Conservation (phyloP, 2,888 invertebrate genomes). For the Cylindroiulus punctatus region DNA sequence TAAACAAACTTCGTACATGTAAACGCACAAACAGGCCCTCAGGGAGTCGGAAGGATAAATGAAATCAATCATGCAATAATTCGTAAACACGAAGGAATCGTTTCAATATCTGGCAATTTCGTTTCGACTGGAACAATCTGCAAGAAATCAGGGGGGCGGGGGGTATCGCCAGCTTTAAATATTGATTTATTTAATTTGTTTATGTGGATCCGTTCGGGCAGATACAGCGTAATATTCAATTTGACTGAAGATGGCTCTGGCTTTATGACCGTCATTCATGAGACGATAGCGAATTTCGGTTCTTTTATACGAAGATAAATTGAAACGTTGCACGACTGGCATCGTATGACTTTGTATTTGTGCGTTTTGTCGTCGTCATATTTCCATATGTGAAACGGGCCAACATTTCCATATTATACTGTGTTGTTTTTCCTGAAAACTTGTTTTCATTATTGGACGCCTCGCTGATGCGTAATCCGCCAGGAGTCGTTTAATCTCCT, state of each 20-base stretch:
- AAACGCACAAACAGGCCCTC: neutral
- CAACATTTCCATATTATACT: neutral
- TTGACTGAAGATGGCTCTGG: neutral
- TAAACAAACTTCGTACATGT: no score
- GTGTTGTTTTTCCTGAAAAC: neutral
- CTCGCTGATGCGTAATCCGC: slow-evolving; percentile 9
- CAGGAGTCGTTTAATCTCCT: slow-evolving; percentile 9
- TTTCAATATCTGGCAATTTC: neutral
- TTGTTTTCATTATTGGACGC: neutral
- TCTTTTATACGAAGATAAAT: neutral
- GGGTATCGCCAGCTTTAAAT: neutral
- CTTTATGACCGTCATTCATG: neutral
- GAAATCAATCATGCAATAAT: neutral
- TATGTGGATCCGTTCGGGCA: neutral
- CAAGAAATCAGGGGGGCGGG: neutral
- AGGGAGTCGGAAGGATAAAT: neutral
- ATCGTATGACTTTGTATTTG: neutral
- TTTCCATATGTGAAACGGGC: neutral
- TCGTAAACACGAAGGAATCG: neutral
- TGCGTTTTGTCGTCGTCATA: no score
- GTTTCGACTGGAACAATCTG: neutral
- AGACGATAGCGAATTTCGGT: neutral
- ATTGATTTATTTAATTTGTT: neutral
- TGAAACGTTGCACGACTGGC: neutral
- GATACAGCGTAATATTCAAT: no score